A percentile compares a stretch with the other conserved stretches of the same genome.
phyloP scores from a whole-genome alignment of 2,797 vertebrate genomes.

The Emys orbicularis region DNA sequence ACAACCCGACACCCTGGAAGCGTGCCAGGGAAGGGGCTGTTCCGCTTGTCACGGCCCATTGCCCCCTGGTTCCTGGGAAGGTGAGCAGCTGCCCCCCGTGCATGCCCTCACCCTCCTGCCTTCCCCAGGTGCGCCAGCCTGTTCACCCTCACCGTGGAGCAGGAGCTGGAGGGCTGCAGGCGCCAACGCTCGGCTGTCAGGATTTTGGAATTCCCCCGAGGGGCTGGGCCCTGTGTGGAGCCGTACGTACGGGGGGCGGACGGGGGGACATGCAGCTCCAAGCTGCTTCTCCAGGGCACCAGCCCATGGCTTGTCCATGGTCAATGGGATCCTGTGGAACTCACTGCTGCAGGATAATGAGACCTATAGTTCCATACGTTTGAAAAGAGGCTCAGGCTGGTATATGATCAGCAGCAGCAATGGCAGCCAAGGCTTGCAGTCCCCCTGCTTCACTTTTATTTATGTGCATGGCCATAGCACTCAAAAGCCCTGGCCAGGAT shows the following conservation, averaged over 20 bases:
- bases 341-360: not conserved
- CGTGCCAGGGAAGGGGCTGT: not conserved
- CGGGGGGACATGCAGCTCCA: fast-evolving
- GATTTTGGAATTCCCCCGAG: conserved; percentile 63
- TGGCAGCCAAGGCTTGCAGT: not conserved
- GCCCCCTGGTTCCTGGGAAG: not conserved
- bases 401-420: not conserved
- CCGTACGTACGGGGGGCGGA: not conserved
- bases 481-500: not conserved
- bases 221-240: not conserved
- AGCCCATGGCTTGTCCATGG: not conserved
- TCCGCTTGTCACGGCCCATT: not conserved
- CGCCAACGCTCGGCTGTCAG: conserved; percentile 49
- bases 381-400: not conserved
- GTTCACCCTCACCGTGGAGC: conserved; percentile 84
- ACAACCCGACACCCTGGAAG: not conserved
- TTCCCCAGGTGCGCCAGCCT: conserved; percentile 79
- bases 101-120: not conserved
- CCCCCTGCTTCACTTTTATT: not conserved
- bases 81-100: not conserved
- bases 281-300: not conserved
- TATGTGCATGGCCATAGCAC: not conserved
- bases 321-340: not conserved
- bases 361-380: not conserved
- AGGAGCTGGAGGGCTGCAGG: not conserved